phyloP scores from a whole-genome alignment of 2,113 vertebrate species.

The Apodemus sylvaticus region DNA sequence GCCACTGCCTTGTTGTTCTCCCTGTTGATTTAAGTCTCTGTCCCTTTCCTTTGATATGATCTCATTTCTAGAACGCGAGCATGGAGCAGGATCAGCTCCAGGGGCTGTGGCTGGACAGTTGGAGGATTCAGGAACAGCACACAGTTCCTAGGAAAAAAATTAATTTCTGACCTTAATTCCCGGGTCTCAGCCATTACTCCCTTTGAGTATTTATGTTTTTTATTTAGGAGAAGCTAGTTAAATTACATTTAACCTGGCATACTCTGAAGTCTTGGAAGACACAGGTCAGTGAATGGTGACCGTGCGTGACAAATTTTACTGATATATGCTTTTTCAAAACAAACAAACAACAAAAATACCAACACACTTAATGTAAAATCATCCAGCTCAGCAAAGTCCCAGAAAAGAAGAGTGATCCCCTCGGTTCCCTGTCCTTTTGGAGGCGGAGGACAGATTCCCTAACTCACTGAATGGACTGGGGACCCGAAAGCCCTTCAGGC shows the following conservation, averaged over 20 bases:
- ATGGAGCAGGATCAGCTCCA: conserved; percentile 7
- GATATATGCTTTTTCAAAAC: neutral
- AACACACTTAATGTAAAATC: neutral
- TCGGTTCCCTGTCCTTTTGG: neutral
- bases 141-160: neutral
- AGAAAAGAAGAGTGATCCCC: neutral
- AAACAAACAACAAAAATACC: neutral
- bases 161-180: neutral
- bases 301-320: neutral
- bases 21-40: neutral
- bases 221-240: neutral
- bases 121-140: neutral
- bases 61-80: neutral
- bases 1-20: neutral
- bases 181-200: neutral
- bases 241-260: neutral
- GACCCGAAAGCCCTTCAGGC: too few species aligned
- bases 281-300: neutral
- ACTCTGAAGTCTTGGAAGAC: neutral
- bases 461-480: neutral
- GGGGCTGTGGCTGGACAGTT: neutral
- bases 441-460: neutral
- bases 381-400: neutral
- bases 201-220: neutral
- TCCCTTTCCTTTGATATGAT: neutral